phyloP scores from a whole-genome alignment of 2,797 vertebrate genomes.

The Gobionotothen gibberifrons region DNA sequence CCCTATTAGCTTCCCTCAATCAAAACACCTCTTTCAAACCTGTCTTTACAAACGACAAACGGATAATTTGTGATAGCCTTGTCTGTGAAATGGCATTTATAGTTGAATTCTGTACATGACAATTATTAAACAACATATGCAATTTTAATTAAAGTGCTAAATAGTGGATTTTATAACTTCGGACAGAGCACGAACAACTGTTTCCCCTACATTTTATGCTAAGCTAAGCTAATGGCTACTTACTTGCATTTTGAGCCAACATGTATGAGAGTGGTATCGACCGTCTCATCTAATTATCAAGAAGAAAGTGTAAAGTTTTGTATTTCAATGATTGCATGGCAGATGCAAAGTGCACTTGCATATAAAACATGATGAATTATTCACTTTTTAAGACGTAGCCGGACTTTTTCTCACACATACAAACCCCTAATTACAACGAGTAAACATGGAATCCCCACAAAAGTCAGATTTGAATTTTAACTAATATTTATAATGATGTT shows the following conservation, averaged over 20 bases:
- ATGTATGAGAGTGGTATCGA: neutral
- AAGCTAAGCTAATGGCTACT: neutral
- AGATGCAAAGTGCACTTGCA: neutral
- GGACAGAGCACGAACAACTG: neutral
- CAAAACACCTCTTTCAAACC: neutral
- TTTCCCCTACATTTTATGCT: slow-evolving; percentile 3
- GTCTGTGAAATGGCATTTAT: neutral
- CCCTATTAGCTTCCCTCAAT: neutral
- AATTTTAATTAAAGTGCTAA: neutral
- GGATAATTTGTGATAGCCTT: neutral
- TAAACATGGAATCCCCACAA: slow-evolving; percentile 73
- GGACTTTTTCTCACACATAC: slow-evolving; percentile 47
- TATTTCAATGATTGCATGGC: neutral
- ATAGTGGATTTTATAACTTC: neutral
- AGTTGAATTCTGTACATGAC: neutral
- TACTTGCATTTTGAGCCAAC: neutral
- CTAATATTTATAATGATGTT: slow-evolving; percentile 85
- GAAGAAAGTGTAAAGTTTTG: neutral
- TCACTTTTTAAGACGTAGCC: neutral
- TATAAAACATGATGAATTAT: neutral
- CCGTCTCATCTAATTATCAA: neutral
- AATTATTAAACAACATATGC: neutral
- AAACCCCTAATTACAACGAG: slow-evolving; percentile 69
- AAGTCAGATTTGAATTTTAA: slow-evolving; percentile 76
- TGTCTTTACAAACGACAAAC: neutral